Percentiles rank a stretch among this genome's conserved stretches.
phyloP scores from a whole-genome alignment of 2,113 vertebrate species.

The Naja naja region DNA sequence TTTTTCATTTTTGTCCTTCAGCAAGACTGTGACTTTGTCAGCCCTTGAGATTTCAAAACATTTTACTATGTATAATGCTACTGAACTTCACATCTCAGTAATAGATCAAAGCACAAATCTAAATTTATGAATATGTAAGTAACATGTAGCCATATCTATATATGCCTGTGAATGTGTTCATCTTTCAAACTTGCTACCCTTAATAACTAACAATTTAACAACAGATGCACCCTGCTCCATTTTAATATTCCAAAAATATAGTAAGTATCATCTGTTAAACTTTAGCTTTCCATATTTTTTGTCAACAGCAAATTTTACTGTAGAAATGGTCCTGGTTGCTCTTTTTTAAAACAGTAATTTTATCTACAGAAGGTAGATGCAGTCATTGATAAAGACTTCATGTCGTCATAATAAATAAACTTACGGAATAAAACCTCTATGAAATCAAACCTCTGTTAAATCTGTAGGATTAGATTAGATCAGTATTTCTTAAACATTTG shows the following conservation, averaged over 20 bases:
- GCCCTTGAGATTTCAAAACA: neutral
- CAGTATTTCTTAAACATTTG: neutral
- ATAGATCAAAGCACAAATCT: neutral
- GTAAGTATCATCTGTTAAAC: neutral
- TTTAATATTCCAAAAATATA: neutral
- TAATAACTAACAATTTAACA: neutral
- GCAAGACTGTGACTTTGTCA: neutral
- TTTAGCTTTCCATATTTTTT: neutral
- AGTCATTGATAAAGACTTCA: neutral
- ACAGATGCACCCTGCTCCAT: neutral
- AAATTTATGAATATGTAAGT: neutral
- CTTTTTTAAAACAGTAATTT: neutral
- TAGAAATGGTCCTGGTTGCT: neutral
- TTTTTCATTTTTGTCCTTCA: neutral
- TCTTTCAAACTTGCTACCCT: neutral
- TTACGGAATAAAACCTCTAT: neutral
- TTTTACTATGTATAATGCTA: neutral
- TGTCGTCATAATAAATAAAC: neutral
- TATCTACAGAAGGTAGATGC: neutral
- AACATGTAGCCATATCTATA: neutral
- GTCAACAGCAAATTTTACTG: neutral
- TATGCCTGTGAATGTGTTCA: neutral
- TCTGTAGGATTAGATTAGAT: neutral
- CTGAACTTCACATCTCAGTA: neutral
- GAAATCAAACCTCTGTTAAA: neutral